Evolutionary conservation across 2,113 vertebrate species (phyloP), one percentile per base, ranked within the genome.

Genomic region (Athene noctua): DNA sequence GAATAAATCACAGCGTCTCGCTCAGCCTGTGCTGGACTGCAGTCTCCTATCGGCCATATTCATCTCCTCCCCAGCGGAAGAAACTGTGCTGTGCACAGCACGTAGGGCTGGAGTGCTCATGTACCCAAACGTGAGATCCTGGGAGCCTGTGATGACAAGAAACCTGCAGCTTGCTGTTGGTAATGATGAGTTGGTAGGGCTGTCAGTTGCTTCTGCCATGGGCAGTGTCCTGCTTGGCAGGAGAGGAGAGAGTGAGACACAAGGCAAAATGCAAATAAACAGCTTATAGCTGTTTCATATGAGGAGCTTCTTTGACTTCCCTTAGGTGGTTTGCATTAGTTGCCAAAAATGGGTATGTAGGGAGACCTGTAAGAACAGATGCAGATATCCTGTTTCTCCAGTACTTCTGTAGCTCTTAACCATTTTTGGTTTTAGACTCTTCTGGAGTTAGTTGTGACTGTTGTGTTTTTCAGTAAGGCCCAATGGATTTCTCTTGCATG

Each of bases 381-480:
- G 4, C 16, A 16, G n/a, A 8, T n/a, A 18, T 71, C 8, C 27
- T 47, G 0, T 79, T 78, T 59, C 38, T 79, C 0, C 20, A 55
- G 66, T 20, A 27, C 62, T 86, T 81, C 26, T 1, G 4, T 75
- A 40, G 32, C 32, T 42, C 42, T 81, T 42, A 71, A 22, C 42
- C 3, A 4, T 59, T 87, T 42, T 29, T 44, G 7, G 7, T 21
- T n/a, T 80, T 42, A 51, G 38, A 22, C 22, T 84, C 2, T 81
- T 84, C 47, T 71, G 68, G 51, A 94, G 17, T 38, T 74, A 23
- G 12, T 42, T 89, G 27, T 38, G 46, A 70, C 32, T 92, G 42
- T 26, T 26, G 9, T 89, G 15, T 57, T 90, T 90, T 96, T 78
- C 49, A 47, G 22, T 65, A 54, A 63, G 32, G 32, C 38, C 34